Conservation (phyloP, 2,113 vertebrate species). For the Promerops cafer region DNA sequence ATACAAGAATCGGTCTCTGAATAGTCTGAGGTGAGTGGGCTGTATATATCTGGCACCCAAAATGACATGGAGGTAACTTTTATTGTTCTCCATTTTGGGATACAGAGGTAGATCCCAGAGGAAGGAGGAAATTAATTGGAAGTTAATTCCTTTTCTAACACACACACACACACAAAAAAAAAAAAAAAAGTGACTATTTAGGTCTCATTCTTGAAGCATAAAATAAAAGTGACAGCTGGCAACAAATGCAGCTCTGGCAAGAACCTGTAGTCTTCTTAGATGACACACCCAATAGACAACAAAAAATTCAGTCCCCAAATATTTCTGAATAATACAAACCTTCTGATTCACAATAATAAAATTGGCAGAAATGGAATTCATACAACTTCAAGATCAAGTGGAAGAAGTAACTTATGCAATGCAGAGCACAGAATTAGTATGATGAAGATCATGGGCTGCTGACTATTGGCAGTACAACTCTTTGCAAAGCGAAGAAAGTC, state of each 20-base stretch:
- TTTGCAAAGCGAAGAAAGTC: constrained; percentile 51
- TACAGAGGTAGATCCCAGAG: constrained; percentile 60
- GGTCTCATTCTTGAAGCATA: constrained; percentile 45
- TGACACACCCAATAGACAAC: background rate
- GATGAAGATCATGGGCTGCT: background rate
- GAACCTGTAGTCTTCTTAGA: background rate
- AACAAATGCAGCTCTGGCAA: constrained; percentile 42
- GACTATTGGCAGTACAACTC: background rate
- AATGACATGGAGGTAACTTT: constrained; percentile 1
- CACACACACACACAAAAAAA: background rate
- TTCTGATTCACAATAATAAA: background rate
- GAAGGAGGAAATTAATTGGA: constrained; percentile 49
- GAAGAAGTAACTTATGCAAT: background rate
- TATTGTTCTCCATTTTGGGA: constrained; percentile 29
- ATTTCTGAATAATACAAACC: background rate
- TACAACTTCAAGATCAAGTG: background rate
- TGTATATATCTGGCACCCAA: background rate
- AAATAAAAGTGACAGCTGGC: constrained; percentile 58
- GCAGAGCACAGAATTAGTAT: background rate
- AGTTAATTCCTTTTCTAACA: constrained; percentile 64
- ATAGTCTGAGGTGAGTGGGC: background rate
- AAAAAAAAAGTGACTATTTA: constrained; percentile 52
- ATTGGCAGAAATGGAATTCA: background rate
- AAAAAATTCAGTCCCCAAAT: background rate
- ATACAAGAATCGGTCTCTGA: constrained; percentile 28